Evolutionary conservation across 2,113 vertebrate genomes (phyloP).

Genomic region (Amphiprion percula): DNA sequence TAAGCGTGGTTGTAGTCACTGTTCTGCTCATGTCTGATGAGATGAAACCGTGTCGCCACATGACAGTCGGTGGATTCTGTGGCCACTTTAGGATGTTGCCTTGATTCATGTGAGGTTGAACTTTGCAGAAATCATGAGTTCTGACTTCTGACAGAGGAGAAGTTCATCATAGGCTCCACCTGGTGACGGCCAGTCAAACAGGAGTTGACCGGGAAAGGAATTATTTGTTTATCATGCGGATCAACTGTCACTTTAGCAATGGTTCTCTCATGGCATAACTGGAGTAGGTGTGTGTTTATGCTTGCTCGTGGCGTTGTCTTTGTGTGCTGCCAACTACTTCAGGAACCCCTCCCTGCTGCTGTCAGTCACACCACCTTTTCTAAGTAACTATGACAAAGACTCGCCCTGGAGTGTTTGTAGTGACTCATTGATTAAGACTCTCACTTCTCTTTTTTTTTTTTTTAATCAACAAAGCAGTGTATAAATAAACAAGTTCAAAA

Average conservation of each 20-base stretch:
- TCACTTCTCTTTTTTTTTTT: slow-evolving; percentile 13
- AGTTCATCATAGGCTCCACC: neutral
- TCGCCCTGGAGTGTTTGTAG: neutral
- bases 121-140: neutral
- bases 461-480: neutral
- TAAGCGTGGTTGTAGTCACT: slow-evolving; percentile 28
- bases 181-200: slow-evolving; percentile 3
- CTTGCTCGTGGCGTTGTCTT: neutral
- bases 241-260: slow-evolving; percentile 21
- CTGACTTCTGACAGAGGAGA: neutral
- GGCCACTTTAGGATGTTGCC: neutral
- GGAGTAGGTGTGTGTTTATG: slow-evolving; percentile 25
- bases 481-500: slow-evolving; percentile 10
- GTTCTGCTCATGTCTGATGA: neutral
- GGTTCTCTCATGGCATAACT: slow-evolving; percentile 3
- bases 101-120: neutral
- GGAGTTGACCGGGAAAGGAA: neutral
- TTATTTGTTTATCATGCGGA: neutral
- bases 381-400: neutral
- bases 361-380: neutral
- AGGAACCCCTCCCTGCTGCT: slow-evolving; percentile 33
- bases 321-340: slow-evolving; percentile 19
- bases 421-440: slow-evolving; percentile 34
- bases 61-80: neutral
- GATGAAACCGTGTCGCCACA: neutral